Evolutionary conservation across 53 echinoderm and acorn worm genomes (phyloP).

Genomic region (Stichopus horrens): DNA sequence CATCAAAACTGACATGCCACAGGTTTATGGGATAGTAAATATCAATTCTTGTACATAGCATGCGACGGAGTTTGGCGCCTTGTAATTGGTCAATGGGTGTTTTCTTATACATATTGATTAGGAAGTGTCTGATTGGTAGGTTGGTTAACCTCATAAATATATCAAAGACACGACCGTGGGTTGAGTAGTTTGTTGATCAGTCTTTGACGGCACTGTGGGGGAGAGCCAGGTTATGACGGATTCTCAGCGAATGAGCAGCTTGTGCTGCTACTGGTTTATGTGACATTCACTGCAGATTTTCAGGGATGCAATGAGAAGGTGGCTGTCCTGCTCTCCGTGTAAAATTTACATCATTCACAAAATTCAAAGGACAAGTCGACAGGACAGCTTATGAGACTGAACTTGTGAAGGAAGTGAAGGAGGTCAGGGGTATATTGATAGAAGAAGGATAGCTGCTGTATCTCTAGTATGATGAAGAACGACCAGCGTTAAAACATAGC

Average conservation of each 20-base stretch:
- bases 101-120: conserved; percentile 11
- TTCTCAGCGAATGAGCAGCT: background rate
- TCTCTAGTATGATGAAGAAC: background rate
- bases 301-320: background rate
- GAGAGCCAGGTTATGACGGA: background rate
- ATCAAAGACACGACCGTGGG: background rate
- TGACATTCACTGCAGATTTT: background rate
- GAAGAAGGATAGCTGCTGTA: background rate
- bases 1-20: background rate
- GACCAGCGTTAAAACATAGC: too few relatives aligned
- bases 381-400: background rate
- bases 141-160: background rate
- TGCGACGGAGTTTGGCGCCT: background rate
- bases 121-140: conserved; percentile 3
- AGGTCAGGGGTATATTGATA: background rate
- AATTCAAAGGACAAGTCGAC: background rate
- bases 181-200: background rate
- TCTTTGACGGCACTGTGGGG: background rate
- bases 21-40: conserved; percentile 1
- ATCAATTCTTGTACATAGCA: background rate
- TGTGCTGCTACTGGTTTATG: background rate
- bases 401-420: background rate
- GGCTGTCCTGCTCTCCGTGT: background rate
- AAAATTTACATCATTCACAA: background rate
- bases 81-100: background rate